Evolutionary conservation across 2,888 invertebrate genomes (phyloP).

Genomic region (Drosophila paracracens): DNA sequence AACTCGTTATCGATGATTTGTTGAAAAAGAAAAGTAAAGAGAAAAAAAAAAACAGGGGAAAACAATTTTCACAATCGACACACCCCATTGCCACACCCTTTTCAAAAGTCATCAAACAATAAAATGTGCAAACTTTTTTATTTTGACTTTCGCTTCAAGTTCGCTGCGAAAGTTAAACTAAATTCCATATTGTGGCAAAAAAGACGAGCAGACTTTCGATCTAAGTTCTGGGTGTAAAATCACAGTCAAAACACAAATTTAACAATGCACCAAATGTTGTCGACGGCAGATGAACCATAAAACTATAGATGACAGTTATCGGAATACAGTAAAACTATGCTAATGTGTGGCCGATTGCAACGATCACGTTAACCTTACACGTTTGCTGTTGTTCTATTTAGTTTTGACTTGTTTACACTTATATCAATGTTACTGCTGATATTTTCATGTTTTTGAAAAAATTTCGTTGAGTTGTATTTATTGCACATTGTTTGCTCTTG

Average conservation of each 20-base stretch:
- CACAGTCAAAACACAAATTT: conserved; percentile 23
- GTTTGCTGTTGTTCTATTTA: conserved; percentile 1
- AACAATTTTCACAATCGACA: conserved; percentile 39
- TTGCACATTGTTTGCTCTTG: conserved; percentile 7
- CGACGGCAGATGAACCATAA: neutral
- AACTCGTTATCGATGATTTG: conserved; percentile 62
- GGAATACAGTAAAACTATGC: conserved; percentile 5
- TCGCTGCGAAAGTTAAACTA: conserved; percentile 8
- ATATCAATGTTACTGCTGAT: conserved; percentile 35
- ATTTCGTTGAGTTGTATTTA: conserved; percentile 16
- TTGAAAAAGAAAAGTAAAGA: conserved; percentile 23
- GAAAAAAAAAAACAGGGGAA: conserved; percentile 30
- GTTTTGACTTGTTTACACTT: conserved; percentile 6
- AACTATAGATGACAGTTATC: conserved; percentile 11
- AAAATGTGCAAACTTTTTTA: conserved; percentile 48
- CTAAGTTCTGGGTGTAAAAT: conserved; percentile 10
- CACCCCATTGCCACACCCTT: conserved; percentile 19
- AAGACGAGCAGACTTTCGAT: conserved; percentile 12
- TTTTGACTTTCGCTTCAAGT: conserved; percentile 49
- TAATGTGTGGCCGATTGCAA: conserved; percentile 9
- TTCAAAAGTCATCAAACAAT: conserved; percentile 44
- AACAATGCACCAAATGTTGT: conserved; percentile 29
- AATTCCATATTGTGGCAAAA: conserved; percentile 7
- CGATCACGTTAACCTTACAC: neutral
- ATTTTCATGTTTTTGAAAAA: conserved; percentile 46